Evolutionary conservation across 2,888 invertebrate species (phyloP), one percentile per base, ranked within the genome.

Genomic region (Leucophenga maculata): DNA sequence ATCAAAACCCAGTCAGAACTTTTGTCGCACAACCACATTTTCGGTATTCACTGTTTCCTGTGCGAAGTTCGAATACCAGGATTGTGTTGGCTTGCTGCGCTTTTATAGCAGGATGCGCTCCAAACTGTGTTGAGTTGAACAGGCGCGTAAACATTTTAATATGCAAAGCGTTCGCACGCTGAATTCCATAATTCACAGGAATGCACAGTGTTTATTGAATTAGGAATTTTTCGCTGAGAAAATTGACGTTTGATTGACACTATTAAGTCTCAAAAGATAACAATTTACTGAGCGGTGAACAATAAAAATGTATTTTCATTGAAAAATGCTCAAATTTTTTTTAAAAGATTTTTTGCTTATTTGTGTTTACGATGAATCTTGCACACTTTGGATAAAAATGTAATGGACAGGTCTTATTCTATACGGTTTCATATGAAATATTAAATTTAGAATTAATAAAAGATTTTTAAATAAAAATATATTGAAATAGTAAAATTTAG

Each of bases 231-330:
- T 3, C 3, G 46, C 44, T 44, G 16, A 32, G 57, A 59, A 20
- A 65, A 54, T 69, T 75, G 77, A 73, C 77, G 69, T 52, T 11
- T 77, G 77, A 77, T 76, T 75, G 77, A 78, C 78, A 44, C 71
- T 70, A 77, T 73, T 77, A 69, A 74, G 69, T 76, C 60, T 70
- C 22, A 67, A 13, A 32, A 32, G 64, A 20, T 11, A 11, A 39
- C 9, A 8, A 18, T 57, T 68, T 46, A 52, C 67, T 32, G 50
- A 16, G 67, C 65, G 16, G 6, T 8, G 11, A 31, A 60, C n/a
- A 32, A 60, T 60, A 16, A 22, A 57, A 13, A n/a, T n/a, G n/a
- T 20, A 14, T 22, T 22, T 57, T 22, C 22, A 26, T 26, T 26
- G 26, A 26, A 26, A 26, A 26, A 26, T 26, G 26, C n/a, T n/a